phyloP scores from a whole-genome alignment of 2,797 vertebrate species.

The Manis pentadactyla region DNA sequence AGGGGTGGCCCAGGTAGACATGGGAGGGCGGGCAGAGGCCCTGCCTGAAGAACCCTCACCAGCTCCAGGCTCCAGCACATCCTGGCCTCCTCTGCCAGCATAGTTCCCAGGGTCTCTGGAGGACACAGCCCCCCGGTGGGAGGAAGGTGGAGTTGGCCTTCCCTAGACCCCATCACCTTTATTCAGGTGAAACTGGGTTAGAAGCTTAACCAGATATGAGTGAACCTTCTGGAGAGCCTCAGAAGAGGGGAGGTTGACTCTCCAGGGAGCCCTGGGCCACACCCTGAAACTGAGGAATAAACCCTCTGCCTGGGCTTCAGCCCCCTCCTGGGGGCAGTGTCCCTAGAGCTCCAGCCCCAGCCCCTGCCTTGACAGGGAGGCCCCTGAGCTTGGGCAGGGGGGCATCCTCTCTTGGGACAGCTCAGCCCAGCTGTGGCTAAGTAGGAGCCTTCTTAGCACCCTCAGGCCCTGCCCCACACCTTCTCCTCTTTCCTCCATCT shows the following conservation, averaged over 20 bases:
- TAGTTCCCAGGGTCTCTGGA: background rate
- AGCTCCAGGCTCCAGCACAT: fast-evolving
- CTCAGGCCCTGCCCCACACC: background rate
- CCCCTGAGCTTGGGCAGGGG: too few relatives aligned
- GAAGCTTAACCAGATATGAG: background rate
- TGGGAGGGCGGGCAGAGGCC: fast-evolving
- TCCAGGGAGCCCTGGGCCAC: background rate
- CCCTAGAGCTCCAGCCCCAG: fast-evolving
- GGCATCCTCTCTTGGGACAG: background rate
- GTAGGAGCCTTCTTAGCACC: background rate
- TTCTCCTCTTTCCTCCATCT: background rate
- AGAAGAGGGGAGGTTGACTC: background rate
- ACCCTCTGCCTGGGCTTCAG: background rate
- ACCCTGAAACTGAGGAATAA: fast-evolving
- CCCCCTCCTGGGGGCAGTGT: fast-evolving
- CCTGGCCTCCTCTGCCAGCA: background rate
- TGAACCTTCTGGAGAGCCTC: background rate
- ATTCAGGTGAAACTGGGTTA: background rate
- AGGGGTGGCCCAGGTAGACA: background rate
- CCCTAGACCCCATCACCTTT: background rate
- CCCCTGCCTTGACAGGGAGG: background rate
- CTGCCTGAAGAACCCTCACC: background rate
- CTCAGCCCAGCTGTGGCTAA: fast-evolving
- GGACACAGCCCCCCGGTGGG: fast-evolving
- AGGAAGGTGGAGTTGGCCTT: background rate